A percentile compares a stretch with the other conserved stretches of the same genome.
Conservation (phyloP, 2,888 invertebrate genomes). For the Tricholauxania praeusta region DNA sequence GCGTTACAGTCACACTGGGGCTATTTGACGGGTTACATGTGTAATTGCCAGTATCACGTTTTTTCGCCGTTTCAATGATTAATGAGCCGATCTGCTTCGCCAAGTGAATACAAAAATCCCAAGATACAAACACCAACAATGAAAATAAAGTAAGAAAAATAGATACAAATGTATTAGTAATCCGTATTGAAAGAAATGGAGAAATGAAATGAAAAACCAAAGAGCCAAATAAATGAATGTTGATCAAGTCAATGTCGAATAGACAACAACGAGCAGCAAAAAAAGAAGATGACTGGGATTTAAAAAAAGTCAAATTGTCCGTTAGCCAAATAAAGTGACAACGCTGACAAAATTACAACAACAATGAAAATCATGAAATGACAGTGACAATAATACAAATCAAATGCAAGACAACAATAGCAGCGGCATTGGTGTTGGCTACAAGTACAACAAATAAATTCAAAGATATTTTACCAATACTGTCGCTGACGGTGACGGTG, state of each 20-base stretch:
- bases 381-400: conserved; percentile 32
- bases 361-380: conserved; percentile 13
- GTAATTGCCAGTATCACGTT: conserved; percentile 79
- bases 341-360: conserved; percentile 16
- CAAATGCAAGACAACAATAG: conserved; percentile 21
- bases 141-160: conserved; percentile 18
- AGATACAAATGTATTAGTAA: conserved; percentile 19
- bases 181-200: conserved; percentile 5
- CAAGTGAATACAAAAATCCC: conserved; percentile 34
- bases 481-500: neutral
- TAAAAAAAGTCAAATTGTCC: conserved; percentile 20
- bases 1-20: conserved; percentile 88
- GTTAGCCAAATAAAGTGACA: conserved; percentile 30
- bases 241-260: neutral
- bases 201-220: neutral
- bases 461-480: too few relatives aligned
- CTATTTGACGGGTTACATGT: conserved; percentile 95
- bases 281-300: neutral
- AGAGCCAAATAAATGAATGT: conserved; percentile 14
- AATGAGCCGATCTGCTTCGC: conserved; percentile 67
- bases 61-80: conserved; percentile 68
- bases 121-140: neutral
- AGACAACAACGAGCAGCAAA: too few relatives aligned
- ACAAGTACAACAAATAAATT: too few relatives aligned
- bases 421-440: neutral